Conservation (phyloP, 2,888 invertebrate species). For the Phrixothrix hirtus region DNA sequence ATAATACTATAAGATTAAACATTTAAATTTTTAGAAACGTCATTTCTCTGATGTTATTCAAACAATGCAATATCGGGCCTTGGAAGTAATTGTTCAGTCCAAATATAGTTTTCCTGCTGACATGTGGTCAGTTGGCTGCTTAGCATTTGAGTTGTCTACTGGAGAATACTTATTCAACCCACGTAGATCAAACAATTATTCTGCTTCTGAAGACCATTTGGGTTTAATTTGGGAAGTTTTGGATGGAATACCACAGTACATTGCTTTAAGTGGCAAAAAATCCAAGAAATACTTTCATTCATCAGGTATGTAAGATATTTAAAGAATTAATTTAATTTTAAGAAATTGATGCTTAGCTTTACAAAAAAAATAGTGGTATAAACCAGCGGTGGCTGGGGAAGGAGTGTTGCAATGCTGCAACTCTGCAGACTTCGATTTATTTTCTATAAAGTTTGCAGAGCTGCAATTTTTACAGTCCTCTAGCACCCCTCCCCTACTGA, state of each 20-base stretch:
- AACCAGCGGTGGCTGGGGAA: no score
- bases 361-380: no score
- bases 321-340: no score
- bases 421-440: no score
- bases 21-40: background rate
- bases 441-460: no score
- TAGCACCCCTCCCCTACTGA: no score
- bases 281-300: constrained; percentile 73
- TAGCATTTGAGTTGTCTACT: constrained; percentile 85
- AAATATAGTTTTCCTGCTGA: constrained; percentile 80
- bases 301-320: constrained; percentile 62
- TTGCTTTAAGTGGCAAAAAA: constrained; percentile 74
- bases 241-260: constrained; percentile 74
- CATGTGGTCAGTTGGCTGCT: constrained; percentile 86
- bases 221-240: constrained; percentile 82
- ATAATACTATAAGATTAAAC: background rate
- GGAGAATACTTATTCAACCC: constrained; percentile 87
- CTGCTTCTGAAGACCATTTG: constrained; percentile 81
- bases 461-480: no score
- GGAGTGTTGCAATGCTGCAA: no score
- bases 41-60: constrained; percentile 62
- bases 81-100: constrained; percentile 78
- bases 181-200: constrained; percentile 68
- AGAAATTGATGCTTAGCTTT: no score
- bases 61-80: constrained; percentile 78